A percentile compares a stretch with the other conserved stretches of the same genome.
Conservation (phyloP, 1,140 invertebrate species). For the Chlorops oryzae region DNA sequence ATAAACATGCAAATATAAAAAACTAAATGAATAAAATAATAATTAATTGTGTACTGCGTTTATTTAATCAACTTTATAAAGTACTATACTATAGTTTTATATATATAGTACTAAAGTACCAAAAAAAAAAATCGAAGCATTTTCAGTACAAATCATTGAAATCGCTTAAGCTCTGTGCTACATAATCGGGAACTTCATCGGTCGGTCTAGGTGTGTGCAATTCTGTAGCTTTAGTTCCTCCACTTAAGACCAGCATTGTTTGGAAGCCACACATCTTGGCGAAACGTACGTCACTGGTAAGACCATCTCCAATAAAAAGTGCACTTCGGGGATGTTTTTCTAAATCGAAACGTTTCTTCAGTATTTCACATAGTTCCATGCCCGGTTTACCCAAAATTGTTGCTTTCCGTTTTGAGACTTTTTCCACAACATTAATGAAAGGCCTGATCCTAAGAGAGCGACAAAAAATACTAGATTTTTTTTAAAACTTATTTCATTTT, state of each 20-base stretch:
- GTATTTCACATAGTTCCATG: constrained; percentile 43
- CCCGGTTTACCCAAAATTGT: constrained; percentile 54
- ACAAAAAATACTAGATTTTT: not conserved
- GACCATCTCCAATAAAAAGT: constrained; percentile 58
- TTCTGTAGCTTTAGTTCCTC: constrained; percentile 41
- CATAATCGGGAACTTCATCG: constrained; percentile 47
- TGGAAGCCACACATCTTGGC: constrained; percentile 52
- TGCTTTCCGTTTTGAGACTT: constrained; percentile 48
- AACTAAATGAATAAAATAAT: no score
- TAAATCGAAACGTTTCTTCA: constrained; percentile 45
- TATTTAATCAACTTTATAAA: no score
- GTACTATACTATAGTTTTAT: no score
- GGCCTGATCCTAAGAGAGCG: constrained; percentile 48
- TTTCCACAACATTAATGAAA: constrained; percentile 50
- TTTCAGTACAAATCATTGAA: constrained; percentile 14
- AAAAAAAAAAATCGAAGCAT: not conserved
- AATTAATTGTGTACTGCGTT: no score
- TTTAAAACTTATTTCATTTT: not conserved
- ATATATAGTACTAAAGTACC: not conserved
- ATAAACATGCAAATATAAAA: no score
- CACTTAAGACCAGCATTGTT: constrained; percentile 53
- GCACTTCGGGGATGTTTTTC: constrained; percentile 50
- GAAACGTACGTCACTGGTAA: constrained; percentile 54
- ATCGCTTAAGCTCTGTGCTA: constrained; percentile 38
- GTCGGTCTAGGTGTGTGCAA: not conserved